Percentiles rank a stretch among this genome's conserved stretches.
phyloP scores from a whole-genome alignment of 2,113 vertebrate genomes.

The Prietella phreatophila region DNA sequence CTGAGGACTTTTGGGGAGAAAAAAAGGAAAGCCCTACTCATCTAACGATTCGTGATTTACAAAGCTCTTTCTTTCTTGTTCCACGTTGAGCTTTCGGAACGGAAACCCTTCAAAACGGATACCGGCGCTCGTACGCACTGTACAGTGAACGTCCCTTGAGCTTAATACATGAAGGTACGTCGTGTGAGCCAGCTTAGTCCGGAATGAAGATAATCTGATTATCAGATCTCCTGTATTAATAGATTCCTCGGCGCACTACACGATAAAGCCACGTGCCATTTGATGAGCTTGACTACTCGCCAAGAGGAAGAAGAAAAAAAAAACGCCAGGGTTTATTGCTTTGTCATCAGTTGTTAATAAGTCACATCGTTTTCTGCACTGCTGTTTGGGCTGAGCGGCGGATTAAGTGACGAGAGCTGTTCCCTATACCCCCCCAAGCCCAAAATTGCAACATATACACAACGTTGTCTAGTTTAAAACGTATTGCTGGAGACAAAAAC shows the following conservation, averaged over 20 bases:
- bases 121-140: neutral
- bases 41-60: slow-evolving; percentile 31
- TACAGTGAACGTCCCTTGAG: neutral
- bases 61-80: neutral
- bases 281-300: neutral
- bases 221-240: neutral
- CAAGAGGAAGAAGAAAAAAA: neutral
- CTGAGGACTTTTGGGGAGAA: neutral
- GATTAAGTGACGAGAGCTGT: neutral
- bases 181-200: neutral
- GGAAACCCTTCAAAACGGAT: neutral
- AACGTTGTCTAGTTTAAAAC: neutral
- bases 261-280: neutral
- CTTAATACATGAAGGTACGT: neutral
- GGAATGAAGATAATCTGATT: neutral
- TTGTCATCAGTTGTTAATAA: neutral
- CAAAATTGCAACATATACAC: neutral
- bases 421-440: no score
- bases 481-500: neutral
- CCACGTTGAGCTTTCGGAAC: neutral
- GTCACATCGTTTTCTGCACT: neutral
- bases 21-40: slow-evolving; percentile 14
- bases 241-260: neutral
- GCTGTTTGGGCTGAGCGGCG: neutral
- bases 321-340: neutral